phyloP scores from a whole-genome alignment of 2,888 invertebrate genomes.

The Plagiodera versicolora region DNA sequence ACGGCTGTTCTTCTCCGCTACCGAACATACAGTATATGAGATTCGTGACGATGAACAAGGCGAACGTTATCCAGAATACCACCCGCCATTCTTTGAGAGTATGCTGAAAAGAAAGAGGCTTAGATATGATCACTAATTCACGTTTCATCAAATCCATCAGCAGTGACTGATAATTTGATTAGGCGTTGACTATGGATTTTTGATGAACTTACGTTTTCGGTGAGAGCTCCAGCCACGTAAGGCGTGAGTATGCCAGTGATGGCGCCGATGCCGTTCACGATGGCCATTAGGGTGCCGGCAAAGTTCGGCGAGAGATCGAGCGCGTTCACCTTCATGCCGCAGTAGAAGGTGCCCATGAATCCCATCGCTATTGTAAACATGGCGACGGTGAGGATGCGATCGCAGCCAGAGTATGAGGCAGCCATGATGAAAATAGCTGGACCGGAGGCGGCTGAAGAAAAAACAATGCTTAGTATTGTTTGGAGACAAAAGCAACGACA shows the following conservation, averaged over 20 bases:
- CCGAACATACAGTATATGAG: constrained; percentile 70
- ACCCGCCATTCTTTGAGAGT: constrained; percentile 70
- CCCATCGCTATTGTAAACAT: constrained; percentile 65
- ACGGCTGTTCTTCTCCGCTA: constrained; percentile 73
- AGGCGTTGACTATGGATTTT: too few relatives aligned
- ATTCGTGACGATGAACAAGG: constrained; percentile 68
- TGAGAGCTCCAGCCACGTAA: constrained; percentile 62
- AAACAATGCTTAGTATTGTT: too few relatives aligned
- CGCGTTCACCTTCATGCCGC: constrained; percentile 68
- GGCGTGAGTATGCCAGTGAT: constrained; percentile 65
- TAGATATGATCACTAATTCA: too few relatives aligned
- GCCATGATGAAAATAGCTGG: constrained; percentile 65
- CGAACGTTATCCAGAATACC: constrained; percentile 81
- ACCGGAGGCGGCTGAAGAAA: constrained; percentile 66
- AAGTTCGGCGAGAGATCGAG: constrained; percentile 67
- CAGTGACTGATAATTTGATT: too few relatives aligned
- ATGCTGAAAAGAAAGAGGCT: constrained; percentile 56
- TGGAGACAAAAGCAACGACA: too few relatives aligned
- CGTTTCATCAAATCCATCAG: too few relatives aligned
- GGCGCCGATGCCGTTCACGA: constrained; percentile 66
- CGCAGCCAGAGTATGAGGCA: constrained; percentile 66
- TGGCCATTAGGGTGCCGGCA: constrained; percentile 66
- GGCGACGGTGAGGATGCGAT: constrained; percentile 55
- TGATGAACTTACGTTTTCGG: constrained; percentile 60
- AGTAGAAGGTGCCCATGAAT: constrained; percentile 71